Percentiles rank a stretch among this genome's conserved stretches.
phyloP scores from a whole-genome alignment of 2,113 vertebrate genomes.

The Callospermophilus lateralis region DNA sequence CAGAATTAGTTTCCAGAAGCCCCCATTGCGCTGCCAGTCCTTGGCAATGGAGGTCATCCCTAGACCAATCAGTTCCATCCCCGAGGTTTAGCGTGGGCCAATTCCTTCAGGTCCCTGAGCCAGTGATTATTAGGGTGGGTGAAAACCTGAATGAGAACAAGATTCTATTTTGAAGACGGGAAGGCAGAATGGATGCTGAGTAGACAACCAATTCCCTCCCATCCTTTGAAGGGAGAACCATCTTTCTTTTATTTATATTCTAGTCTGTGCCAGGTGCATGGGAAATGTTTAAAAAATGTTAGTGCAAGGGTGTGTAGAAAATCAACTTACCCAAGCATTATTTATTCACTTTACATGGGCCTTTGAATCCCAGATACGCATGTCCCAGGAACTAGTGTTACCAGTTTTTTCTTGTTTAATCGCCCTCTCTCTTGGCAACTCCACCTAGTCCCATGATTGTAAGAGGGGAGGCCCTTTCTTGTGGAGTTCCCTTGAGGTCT shows the following conservation, averaged over 20 bases:
- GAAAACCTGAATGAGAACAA: neutral
- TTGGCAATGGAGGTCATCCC: neutral
- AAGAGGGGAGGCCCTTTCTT: neutral
- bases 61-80: neutral
- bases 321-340: neutral
- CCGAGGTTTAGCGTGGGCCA: neutral
- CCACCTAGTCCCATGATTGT: neutral
- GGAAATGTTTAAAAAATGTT: neutral
- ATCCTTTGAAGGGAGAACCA: neutral
- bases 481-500: neutral
- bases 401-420: neutral
- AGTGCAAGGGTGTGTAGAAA: neutral
- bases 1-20: neutral
- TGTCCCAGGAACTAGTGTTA: neutral
- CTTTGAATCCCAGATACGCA: neutral
- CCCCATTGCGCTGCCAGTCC: neutral
- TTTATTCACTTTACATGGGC: neutral
- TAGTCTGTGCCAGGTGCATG: neutral
- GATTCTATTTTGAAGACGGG: neutral
- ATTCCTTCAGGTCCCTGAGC: neutral
- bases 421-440: neutral
- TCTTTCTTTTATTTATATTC: conserved; percentile 34
- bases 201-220: neutral
- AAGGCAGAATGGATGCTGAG: neutral
- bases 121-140: neutral